Conservation (phyloP, 2,888 invertebrate genomes). For the Junonia oenone region DNA sequence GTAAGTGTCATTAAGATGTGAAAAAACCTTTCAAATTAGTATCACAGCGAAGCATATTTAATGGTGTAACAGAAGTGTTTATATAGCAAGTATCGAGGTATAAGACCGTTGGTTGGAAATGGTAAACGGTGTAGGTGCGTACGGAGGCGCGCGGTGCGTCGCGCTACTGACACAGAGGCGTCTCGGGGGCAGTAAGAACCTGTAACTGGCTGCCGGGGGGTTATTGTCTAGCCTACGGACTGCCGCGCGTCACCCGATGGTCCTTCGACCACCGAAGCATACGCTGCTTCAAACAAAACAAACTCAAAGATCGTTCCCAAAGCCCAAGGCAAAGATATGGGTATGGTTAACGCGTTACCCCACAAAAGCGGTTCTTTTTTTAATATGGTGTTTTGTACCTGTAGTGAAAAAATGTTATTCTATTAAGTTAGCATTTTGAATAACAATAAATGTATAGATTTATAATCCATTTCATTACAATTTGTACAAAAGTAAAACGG, state of each 20-base stretch:
- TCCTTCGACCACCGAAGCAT: conserved; percentile 40
- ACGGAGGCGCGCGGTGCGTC: conserved; percentile 53
- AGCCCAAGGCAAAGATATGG: conserved; percentile 22
- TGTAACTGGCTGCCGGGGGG: conserved; percentile 78
- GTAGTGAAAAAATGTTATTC: conserved; percentile 45
- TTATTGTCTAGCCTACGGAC: conserved; percentile 70
- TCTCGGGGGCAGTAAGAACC: conserved; percentile 71
- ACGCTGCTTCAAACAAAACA: conserved; percentile 39
- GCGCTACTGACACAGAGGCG: conserved; percentile 57
- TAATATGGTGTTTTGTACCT: conserved; percentile 46
- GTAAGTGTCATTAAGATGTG: neutral
- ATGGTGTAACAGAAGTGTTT: neutral
- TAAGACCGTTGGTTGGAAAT: conserved; percentile 23
- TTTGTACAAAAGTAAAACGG: neutral
- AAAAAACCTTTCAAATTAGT: neutral
- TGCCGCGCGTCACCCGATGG: conserved; percentile 57
- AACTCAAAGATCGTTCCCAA: conserved; percentile 27
- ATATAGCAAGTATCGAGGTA: neutral
- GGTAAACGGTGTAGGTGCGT: conserved; percentile 32
- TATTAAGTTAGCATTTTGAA: conserved; percentile 30
- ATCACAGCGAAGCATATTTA: neutral
- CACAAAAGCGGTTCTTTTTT: conserved; percentile 28
- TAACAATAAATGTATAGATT: conserved; percentile 3
- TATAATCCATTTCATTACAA: neutral
- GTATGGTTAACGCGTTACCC: conserved; percentile 28